Evolutionary conservation across 2,113 vertebrate genomes (phyloP).

Genomic region (Butorides virescens): DNA sequence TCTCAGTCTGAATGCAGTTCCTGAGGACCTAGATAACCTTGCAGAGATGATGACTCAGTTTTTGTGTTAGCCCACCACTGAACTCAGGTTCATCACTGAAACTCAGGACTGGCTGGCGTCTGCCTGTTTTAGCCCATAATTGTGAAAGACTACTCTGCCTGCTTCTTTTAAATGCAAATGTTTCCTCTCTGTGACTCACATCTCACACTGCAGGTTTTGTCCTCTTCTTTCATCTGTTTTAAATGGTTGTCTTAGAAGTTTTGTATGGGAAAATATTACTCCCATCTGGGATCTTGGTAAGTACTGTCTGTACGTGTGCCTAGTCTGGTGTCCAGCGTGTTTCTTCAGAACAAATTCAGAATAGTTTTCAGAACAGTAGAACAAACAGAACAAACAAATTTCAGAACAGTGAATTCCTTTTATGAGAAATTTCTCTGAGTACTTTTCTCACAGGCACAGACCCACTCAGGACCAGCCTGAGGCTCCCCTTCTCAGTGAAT

Average conservation of each 20-base stretch:
- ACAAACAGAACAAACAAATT: background rate
- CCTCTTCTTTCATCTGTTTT: slow-evolving; percentile 33
- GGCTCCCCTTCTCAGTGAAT: background rate
- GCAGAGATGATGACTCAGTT: background rate
- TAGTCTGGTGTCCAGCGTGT: background rate
- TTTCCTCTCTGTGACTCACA: slow-evolving; percentile 32
- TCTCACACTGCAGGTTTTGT: background rate
- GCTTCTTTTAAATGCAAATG: slow-evolving; percentile 55
- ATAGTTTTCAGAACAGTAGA: background rate
- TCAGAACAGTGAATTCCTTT: background rate
- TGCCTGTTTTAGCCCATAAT: background rate
- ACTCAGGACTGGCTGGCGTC: background rate
- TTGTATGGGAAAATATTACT: background rate
- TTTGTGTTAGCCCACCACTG: background rate
- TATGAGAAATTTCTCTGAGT: background rate
- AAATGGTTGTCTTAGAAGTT: background rate
- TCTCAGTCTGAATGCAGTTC: background rate
- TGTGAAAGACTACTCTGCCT: background rate
- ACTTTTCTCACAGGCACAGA: background rate
- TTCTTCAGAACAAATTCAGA: background rate
- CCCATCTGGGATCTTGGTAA: background rate
- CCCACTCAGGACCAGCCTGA: background rate
- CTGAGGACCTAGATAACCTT: background rate
- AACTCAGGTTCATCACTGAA: background rate
- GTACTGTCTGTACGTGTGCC: background rate